phyloP scores from a whole-genome alignment of 2,797 vertebrate genomes.

The Fringilla coelebs region DNA sequence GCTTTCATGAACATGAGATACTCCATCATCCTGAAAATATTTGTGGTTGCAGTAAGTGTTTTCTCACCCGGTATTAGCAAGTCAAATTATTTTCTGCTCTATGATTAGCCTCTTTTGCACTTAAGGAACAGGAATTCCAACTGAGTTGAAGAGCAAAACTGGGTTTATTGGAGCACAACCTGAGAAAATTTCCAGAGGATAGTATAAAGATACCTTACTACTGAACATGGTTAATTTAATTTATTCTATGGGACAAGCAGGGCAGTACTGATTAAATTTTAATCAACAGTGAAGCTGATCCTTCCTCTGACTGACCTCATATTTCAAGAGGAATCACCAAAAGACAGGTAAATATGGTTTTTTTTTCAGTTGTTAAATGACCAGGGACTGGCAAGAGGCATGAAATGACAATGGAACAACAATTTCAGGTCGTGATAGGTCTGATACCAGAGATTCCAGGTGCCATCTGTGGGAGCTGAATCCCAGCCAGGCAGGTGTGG shows the following conservation, averaged over 20 bases:
- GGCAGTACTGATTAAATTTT: neutral
- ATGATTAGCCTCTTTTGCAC: conserved; percentile 68
- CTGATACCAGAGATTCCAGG: neutral
- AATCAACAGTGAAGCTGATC: neutral
- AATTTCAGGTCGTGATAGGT: rapidly evolving
- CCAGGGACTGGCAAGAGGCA: neutral
- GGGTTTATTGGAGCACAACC: neutral
- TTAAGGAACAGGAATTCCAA: conserved; percentile 67
- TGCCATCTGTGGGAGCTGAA: neutral
- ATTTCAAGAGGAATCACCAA: neutral
- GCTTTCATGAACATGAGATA: conserved; percentile 24
- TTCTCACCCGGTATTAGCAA: conserved; percentile 66
- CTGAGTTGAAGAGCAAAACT: conserved; percentile 45
- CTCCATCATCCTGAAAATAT: conserved; percentile 61
- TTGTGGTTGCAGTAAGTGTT: conserved; percentile 66
- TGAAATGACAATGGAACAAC: rapidly evolving
- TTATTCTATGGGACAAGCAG: neutral
- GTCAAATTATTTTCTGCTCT: conserved; percentile 69
- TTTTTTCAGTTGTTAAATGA: neutral
- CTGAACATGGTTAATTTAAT: neutral
- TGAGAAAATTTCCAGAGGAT: neutral
- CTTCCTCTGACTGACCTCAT: neutral
- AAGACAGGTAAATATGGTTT: neutral
- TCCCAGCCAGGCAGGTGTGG: rapidly evolving
- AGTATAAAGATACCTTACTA: neutral